A percentile compares a stretch with the other conserved stretches of the same genome.
Evolutionary conservation across 2,113 vertebrate species (phyloP).

Genomic region (Gallinago paraguaiae): DNA sequence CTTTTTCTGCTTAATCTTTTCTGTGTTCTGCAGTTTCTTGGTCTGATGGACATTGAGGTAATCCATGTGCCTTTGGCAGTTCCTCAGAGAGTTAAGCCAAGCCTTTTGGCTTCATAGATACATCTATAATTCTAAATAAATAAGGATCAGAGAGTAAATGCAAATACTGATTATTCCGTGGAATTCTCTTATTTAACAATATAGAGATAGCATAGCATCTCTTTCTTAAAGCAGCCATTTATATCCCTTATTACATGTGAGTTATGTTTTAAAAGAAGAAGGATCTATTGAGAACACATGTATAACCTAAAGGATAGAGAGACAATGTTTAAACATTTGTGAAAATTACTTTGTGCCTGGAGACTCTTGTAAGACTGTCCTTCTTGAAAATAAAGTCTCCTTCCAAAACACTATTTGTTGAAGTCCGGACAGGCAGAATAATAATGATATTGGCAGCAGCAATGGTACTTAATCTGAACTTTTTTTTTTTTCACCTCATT

Average conservation of each 20-base stretch:
- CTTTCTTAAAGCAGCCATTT: neutral
- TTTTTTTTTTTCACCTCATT: neutral
- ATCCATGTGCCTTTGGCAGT: neutral
- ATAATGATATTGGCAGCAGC: neutral
- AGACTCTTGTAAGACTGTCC: neutral
- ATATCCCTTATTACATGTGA: neutral
- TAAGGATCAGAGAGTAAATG: neutral
- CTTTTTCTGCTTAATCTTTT: neutral
- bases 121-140: neutral
- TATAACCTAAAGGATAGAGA: neutral
- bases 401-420: neutral
- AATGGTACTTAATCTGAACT: neutral
- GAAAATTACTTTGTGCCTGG: neutral
- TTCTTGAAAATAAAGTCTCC: neutral
- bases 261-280: neutral
- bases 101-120: neutral
- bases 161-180: neutral
- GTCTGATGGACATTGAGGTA: neutral
- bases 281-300: fast-evolving
- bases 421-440: neutral
- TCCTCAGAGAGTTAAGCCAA: neutral
- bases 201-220: neutral
- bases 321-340: neutral
- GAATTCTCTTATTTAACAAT: neutral
- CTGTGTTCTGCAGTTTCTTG: neutral